Evolutionary conservation across 2,113 vertebrate genomes (phyloP).

Genomic region (Formicarius rufipectus): DNA sequence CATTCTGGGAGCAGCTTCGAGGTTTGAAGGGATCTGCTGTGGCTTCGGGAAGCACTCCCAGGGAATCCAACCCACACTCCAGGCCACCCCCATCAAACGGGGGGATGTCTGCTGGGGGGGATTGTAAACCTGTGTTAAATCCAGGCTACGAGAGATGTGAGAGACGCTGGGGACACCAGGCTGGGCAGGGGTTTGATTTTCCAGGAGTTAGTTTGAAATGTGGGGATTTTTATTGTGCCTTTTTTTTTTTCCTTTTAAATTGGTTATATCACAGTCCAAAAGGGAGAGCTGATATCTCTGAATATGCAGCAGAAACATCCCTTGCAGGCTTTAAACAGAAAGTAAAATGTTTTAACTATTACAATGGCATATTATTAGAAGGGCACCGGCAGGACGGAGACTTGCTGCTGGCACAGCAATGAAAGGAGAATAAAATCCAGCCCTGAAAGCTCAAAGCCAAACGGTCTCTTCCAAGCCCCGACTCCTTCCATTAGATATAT

Average conservation of each 20-base stretch:
- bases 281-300: not conserved
- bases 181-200: not conserved
- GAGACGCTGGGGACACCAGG: not conserved
- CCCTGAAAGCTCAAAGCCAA: not conserved
- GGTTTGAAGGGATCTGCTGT: not conserved
- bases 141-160: not conserved
- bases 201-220: not conserved
- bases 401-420: not conserved
- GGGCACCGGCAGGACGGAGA: not conserved
- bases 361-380: conserved; percentile 4
- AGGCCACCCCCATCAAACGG: not conserved
- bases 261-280: not conserved
- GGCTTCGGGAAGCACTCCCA: rapidly evolving
- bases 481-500: not conserved
- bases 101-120: not conserved
- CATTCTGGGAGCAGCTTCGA: rapidly evolving
- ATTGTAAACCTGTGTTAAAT: not conserved
- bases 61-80: not conserved
- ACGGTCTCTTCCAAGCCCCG: not conserved
- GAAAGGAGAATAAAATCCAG: not conserved
- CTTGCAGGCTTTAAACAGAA: not conserved
- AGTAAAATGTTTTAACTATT: not conserved
- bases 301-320: not conserved
- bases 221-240: not conserved
- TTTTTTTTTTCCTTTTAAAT: not conserved